These are phyloP conservation scores for Cynopterus brachyotis DNA, from an alignment of 2,113 vertebrate species.

Conservation along the genomic window DNA sequence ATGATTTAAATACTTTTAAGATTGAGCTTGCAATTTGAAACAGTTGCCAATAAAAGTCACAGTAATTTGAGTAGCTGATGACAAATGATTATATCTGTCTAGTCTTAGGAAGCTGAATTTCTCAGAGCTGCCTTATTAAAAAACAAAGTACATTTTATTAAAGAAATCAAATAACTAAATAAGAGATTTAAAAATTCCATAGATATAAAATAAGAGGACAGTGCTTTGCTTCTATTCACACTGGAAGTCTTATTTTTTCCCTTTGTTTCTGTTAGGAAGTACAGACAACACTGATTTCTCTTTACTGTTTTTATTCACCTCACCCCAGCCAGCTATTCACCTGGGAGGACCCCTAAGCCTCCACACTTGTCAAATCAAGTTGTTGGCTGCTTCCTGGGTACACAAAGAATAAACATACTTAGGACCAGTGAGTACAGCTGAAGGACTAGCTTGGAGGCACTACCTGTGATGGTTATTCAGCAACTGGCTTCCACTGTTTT, in stretches of 20 bases:
- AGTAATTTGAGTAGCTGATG: not conserved
- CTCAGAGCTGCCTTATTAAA: not conserved
- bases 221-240: not conserved
- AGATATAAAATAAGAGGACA: not conserved
- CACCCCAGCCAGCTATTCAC: not conserved
- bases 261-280: not conserved
- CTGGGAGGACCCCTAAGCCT: not conserved
- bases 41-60: not conserved
- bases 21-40: not conserved
- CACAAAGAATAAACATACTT: not conserved
- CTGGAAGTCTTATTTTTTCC: not conserved
- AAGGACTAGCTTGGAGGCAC: not conserved
- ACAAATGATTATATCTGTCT: not conserved
- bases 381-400: not conserved
- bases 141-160: constrained; percentile 1
- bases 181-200: not conserved
- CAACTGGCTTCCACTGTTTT: not conserved
- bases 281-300: not conserved
- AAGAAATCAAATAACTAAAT: constrained; percentile 7
- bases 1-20: constrained; percentile 17
- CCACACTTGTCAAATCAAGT: not conserved
- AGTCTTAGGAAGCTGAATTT: not conserved
- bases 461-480: not conserved
- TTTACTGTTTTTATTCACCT: not conserved
- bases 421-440: not conserved